Evolutionary conservation across 2,888 invertebrate genomes (phyloP).

Genomic region (Drosophila demipolita): DNA sequence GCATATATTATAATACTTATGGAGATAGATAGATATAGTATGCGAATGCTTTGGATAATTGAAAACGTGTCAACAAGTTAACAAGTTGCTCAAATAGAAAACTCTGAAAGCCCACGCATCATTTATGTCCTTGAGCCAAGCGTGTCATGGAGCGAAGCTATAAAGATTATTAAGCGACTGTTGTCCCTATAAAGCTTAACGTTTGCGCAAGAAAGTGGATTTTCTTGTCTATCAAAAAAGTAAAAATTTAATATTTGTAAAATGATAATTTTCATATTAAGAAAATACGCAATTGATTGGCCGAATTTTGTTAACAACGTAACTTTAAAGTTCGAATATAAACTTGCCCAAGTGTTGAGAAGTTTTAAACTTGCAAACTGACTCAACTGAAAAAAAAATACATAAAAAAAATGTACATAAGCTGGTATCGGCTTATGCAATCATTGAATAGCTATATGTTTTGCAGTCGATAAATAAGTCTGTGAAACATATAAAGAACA

Average conservation of each 20-base stretch:
- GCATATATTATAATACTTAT: constrained; percentile 10
- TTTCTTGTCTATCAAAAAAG: constrained; percentile 33
- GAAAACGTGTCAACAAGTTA: constrained; percentile 80
- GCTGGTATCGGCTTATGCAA: background rate
- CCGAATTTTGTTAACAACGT: background rate
- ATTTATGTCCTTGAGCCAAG: constrained; percentile 40
- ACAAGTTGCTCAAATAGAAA: constrained; percentile 45
- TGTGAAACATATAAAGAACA: constrained; percentile 3
- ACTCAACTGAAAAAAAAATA: background rate
- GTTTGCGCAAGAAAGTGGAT: constrained; percentile 17
- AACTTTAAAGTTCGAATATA: background rate
- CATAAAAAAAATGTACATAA: background rate
- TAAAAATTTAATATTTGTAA: constrained; percentile 5
- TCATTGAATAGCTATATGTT: background rate
- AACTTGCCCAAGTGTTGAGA: background rate
- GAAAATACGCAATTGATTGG: background rate
- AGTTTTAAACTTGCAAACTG: background rate
- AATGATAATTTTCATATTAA: background rate
- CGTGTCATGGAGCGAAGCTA: constrained; percentile 29
- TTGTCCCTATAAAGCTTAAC: constrained; percentile 4
- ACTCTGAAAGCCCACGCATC: constrained; percentile 19
- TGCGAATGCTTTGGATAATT: constrained; percentile 74
- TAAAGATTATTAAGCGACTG: constrained; percentile 45
- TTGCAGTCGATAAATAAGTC: background rate
- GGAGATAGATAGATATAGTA: constrained; percentile 13